A percentile compares a stretch with the other conserved stretches of the same genome.
Conservation (phyloP, 1,140 invertebrate genomes). For the Pseudomyrmex gracilis region DNA sequence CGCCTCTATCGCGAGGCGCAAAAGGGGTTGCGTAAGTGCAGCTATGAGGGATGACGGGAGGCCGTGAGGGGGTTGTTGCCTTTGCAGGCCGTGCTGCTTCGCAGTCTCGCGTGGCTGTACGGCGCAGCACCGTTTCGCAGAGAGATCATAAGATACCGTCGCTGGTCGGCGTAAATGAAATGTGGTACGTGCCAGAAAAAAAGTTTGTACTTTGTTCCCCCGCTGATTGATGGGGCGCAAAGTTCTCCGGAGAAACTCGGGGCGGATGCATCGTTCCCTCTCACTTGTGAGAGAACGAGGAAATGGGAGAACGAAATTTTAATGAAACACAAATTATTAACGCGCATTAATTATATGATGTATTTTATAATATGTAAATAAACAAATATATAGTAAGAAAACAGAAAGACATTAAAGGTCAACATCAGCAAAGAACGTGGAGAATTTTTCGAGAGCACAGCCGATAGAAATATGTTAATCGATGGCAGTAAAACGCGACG, state of each 20-base stretch:
- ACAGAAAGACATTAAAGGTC: not conserved
- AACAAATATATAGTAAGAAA: too few species aligned
- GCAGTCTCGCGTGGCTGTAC: slow-evolving; percentile 44
- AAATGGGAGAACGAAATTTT: slow-evolving; percentile 15
- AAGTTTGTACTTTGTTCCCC: slow-evolving; percentile 57
- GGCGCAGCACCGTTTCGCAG: slow-evolving; percentile 35
- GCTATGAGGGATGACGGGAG: slow-evolving; percentile 57
- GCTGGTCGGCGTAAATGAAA: slow-evolving; percentile 69
- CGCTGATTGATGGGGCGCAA: slow-evolving; percentile 68
- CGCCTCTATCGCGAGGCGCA: slow-evolving; percentile 52
- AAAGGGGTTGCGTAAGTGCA: slow-evolving; percentile 49
- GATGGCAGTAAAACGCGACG: slow-evolving; percentile 36
- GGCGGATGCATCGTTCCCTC: not conserved
- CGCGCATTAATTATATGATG: too few species aligned
- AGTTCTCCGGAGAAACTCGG: slow-evolving; percentile 41
- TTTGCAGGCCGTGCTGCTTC: slow-evolving; percentile 39
- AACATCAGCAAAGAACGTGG: not conserved
- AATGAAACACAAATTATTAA: not conserved
- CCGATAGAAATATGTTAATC: slow-evolving; percentile 57
- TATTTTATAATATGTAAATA: too few species aligned
- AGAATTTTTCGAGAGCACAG: slow-evolving; percentile 7
- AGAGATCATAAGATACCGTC: slow-evolving; percentile 54
- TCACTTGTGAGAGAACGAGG: not conserved
- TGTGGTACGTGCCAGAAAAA: slow-evolving; percentile 69
- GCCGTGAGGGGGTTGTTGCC: slow-evolving; percentile 46